Percentiles rank a stretch among this genome's conserved stretches.
Evolutionary conservation across 2,113 vertebrate genomes (phyloP).

Genomic region (Paedocypris sp.): DNA sequence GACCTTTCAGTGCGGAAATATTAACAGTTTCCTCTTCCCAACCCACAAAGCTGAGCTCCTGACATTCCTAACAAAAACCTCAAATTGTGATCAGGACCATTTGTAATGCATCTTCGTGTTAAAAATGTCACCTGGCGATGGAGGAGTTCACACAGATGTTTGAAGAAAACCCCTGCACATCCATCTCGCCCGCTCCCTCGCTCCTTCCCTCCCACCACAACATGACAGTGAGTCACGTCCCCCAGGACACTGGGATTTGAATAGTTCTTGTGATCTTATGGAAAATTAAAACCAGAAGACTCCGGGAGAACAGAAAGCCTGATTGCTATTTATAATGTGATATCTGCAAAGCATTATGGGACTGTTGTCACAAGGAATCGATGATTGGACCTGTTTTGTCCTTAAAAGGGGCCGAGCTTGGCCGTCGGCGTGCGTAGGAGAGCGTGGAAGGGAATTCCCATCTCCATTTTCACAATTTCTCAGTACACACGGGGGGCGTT

Average conservation of each 20-base stretch:
- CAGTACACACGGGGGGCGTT: constrained; percentile 15
- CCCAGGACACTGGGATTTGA: constrained; percentile 43
- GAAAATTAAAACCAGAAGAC: constrained; percentile 34
- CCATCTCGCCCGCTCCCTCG: not conserved
- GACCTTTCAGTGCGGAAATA: constrained; percentile 39
- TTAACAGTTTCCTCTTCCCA: constrained; percentile 50
- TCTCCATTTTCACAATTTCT: constrained; percentile 26
- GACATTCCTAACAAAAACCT: constrained; percentile 8
- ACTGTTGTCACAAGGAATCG: constrained; percentile 2
- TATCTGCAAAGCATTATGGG: not conserved
- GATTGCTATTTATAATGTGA: not conserved
- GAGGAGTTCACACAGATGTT: not conserved
- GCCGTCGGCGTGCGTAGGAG: constrained; percentile 23
- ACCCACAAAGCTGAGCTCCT: not conserved
- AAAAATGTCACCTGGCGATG: not conserved
- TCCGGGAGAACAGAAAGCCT: not conserved
- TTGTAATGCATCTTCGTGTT: not conserved
- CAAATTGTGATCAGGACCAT: constrained; percentile 18
- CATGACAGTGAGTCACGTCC: constrained; percentile 53
- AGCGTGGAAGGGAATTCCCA: constrained; percentile 34
- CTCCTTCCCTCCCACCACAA: not conserved
- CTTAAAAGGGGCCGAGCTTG: constrained; percentile 12
- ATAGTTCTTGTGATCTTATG: constrained; percentile 29
- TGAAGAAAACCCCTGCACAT: not conserved
- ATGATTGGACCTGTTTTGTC: constrained; percentile 10